A percentile compares a stretch with the other conserved stretches of the same genome.
Conservation (phyloP, 2,113 vertebrate species). For the Rhinolophus sinicus region DNA sequence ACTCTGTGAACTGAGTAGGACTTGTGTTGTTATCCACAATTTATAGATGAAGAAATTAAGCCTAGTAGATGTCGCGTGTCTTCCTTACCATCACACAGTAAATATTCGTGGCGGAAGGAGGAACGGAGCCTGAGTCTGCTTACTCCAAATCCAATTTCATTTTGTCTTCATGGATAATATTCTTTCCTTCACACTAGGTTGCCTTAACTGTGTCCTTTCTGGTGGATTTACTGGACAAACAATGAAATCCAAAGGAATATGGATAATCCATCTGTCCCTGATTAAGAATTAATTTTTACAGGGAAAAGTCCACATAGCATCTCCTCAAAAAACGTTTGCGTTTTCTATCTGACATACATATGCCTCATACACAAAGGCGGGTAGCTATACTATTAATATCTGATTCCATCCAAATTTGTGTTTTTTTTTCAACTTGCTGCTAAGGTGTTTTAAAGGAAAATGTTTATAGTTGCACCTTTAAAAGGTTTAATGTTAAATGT, state of each 20-base stretch:
- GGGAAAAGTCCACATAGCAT: not conserved
- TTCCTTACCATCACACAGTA: not conserved
- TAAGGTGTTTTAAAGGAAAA: slow-evolving; percentile 28
- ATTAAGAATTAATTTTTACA: slow-evolving; percentile 23
- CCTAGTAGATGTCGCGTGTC: not conserved
- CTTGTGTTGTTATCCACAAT: not conserved
- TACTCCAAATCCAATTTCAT: not conserved
- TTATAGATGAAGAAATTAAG: not conserved
- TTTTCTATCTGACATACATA: not conserved
- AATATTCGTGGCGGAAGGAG: not conserved
- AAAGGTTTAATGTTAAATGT: not conserved
- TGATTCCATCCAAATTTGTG: not conserved
- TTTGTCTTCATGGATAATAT: not conserved
- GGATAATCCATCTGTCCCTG: not conserved
- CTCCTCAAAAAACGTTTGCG: not conserved
- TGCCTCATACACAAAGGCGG: not conserved
- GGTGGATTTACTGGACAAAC: not conserved
- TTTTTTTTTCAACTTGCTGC: not conserved
- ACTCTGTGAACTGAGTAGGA: not conserved
- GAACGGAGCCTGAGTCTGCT: not conserved
- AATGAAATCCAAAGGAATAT: not conserved
- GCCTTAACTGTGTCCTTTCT: not conserved
- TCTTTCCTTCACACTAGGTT: not conserved
- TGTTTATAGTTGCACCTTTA: not conserved
- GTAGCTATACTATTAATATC: not conserved